Evolutionary conservation across 2,888 invertebrate genomes (phyloP).

Genomic region (Cantharis rufa): DNA sequence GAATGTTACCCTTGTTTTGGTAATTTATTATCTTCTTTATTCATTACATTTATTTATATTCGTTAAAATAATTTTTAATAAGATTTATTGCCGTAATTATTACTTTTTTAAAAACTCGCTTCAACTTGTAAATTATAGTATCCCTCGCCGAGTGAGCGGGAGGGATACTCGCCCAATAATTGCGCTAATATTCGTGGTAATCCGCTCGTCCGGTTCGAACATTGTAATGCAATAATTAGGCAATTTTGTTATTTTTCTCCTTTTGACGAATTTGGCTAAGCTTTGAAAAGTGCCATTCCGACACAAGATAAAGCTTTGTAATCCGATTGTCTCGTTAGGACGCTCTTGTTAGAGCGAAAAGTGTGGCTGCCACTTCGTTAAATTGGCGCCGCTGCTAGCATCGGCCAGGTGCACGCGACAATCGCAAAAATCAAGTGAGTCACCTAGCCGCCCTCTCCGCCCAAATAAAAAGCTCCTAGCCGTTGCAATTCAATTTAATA

Average conservation of each 20-base stretch:
- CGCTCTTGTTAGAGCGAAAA: conserved; percentile 50
- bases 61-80: conserved; percentile 34
- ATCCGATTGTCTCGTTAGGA: conserved; percentile 56
- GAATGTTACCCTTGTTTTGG: conserved; percentile 41
- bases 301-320: conserved; percentile 52
- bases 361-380: conserved; percentile 41
- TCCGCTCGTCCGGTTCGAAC: too few species aligned
- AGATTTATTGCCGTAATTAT: conserved; percentile 36
- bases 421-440: conserved; percentile 40
- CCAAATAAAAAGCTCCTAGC: conserved; percentile 31
- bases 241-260: background rate
- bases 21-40: conserved; percentile 42
- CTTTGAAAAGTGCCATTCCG: conserved; percentile 50
- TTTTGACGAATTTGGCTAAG: background rate
- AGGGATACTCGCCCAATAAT: too few species aligned
- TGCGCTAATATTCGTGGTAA: too few species aligned
- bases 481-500: conserved; percentile 41
- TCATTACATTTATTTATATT: conserved; percentile 40
- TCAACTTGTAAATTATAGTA: conserved; percentile 20
- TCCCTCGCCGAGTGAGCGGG: too few species aligned
- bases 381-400: conserved; percentile 46
- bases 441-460: conserved; percentile 19
- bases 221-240: background rate
- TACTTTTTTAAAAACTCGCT: background rate
- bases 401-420: conserved; percentile 46